Base-by-base conservation (phyloP, 2,113 vertebrate species). In the Ciconia boyciana region DNA sequence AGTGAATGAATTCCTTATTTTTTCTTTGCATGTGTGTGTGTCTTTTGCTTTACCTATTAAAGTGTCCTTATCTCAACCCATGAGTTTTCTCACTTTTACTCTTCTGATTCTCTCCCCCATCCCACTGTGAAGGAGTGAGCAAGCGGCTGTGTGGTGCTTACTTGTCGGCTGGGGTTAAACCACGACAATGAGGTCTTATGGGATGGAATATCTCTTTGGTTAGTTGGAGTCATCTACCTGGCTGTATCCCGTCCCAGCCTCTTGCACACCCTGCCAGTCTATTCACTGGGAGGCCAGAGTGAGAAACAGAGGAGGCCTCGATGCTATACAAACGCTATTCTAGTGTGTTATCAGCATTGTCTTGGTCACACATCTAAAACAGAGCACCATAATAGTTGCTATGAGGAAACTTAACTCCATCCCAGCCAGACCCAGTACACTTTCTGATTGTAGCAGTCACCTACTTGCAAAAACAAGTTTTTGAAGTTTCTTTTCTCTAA, bases 21-120 rank as follows among this genome's bases (percentile, higher is more conserved):
- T 83, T 8, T 10, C 43, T 87, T 95, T 48, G 21, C 39, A 62
- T 76, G 16, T 0, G 0, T 15, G 6, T 7, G 4, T 7, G 15
- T 4, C 11, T 75, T 71, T 76, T 58, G 29, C 48, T 87, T 83
- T 51, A 11, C 16, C 25, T 26, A 51, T 77, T 82, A 55, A 46
- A 74, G 8, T 46, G 14, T 28, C 39, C 54, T 81, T 58, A 44
- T 79, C 8, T 71, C 18, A 68, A 31, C 8, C 19, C 19, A 5
- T 0, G 1, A 31, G 5, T 75, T 79, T 76, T 70, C 29, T 66
- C 8, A 4, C 41, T 66, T 78, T 41, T 26, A 61, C 17, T 15
- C 61, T 61, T 36, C 28, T 2, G 7, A 10, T 79, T 70, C 36
- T 85, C 6, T 36, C 31, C 36, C 8, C 1, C 7, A 3, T 93